Evolutionary conservation across 2,888 invertebrate genomes (phyloP), one percentile per base, ranked within the genome.

Genomic region (Eubasilissa splendida): DNA sequence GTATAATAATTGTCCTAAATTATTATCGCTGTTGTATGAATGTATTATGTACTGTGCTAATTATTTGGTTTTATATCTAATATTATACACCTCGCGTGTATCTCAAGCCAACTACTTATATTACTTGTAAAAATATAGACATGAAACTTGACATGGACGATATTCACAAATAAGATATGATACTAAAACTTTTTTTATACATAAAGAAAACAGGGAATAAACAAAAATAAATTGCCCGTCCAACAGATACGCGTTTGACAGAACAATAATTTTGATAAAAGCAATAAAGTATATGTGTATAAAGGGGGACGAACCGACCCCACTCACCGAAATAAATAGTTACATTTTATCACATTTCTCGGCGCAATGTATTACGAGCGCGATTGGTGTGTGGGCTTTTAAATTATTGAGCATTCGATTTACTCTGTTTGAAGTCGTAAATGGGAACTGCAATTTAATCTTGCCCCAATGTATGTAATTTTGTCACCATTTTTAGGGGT

Each of bases 231-330:
- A 70, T 70, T 10, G 70, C 53, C 58, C 31, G 31, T 53, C 53
- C 70, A 14, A 22, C 11, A 70, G 53, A 70, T 70, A 70, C 33
- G 70, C 54, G 54, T 14, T 1, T 31, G 70, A 31, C 70, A 70
- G 54, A 54, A 70, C 70, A 70, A 70, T 70, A 70, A 70, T 70
- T 70, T 70, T 70, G 70, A 70, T 70, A 70, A 70, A 70, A 70
- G 70, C 70, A 70, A 70, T 70, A 70, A 70, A 70, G 42, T 42
- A 70, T 70, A 14, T 54, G 31, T 54, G 53, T 53, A 70, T 70
- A 70, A 54, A 54, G 54, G 70, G 53, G 70, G 31, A 14, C 4
- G 12, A 11, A 5, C 50, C 22, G 11, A 54, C 70, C 31, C 70
- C 42, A 22, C 14, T 22, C 53, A 22, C 31, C 70, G 54, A 53